These are phyloP conservation scores for Cheilosia grossa DNA, from an alignment of 2,888 invertebrate species.

Conservation along the genomic window DNA sequence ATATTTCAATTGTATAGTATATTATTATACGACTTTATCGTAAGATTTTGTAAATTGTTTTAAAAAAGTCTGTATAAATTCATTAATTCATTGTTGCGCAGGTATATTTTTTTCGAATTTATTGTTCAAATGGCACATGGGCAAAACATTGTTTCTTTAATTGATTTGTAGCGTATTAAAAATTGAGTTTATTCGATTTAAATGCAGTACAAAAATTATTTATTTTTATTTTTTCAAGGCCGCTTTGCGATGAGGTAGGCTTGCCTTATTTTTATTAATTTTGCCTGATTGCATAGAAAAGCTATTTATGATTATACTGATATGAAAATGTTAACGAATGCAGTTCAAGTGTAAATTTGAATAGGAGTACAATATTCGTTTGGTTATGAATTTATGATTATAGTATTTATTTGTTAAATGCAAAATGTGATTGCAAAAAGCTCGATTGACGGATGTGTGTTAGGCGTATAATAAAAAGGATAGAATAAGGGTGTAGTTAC, in stretches of 20 bases:
- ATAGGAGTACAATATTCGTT: too few species aligned
- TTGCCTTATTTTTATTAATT: conserved; percentile 31
- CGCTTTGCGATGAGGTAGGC: conserved; percentile 69
- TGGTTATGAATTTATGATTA: too few species aligned
- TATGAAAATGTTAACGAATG: conserved; percentile 33
- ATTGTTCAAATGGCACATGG: conserved; percentile 49
- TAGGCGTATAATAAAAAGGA: too few species aligned
- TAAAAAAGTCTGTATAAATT: conserved; percentile 1
- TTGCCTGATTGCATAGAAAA: conserved; percentile 5
- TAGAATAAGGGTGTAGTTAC: too few species aligned
- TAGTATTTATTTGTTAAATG: too few species aligned
- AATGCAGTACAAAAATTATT: conserved; percentile 15
- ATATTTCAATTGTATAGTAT: not conserved
- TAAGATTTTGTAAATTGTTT: conserved; percentile 33
- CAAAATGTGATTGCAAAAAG: too few species aligned
- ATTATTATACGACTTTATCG: conserved; percentile 12
- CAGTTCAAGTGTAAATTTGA: too few species aligned
- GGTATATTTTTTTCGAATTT: conserved; percentile 18
- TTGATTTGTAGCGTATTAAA: conserved; percentile 3
- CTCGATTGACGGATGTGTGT: too few species aligned
- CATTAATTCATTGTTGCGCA: conserved; percentile 17
- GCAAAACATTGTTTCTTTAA: conserved; percentile 14
- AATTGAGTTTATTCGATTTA: not conserved
- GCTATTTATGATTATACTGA: conserved; percentile 5
- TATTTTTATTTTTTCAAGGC: conserved; percentile 43